Evolutionary conservation across 2,113 vertebrate genomes (phyloP), one percentile per base, ranked within the genome.

Genomic region (Labeo catla): DNA sequence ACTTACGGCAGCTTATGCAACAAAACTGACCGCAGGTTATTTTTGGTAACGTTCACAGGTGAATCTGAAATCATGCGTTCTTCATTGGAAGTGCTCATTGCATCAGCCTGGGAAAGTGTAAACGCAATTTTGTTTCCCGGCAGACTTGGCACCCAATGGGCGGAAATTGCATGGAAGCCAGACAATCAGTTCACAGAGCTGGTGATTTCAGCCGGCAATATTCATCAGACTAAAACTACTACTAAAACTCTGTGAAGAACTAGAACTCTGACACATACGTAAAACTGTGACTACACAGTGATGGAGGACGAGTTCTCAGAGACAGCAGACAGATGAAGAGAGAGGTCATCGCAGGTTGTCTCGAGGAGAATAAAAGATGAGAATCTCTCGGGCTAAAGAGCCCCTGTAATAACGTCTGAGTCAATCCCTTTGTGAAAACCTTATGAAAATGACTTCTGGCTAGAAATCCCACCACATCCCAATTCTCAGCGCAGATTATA

Each of bases 401-500:
- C 34, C 28, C 4, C 52, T 39, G 34, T 59, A 61, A 79, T 61
- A 43, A 82, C 1, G 4, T 19, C 15, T 36, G 23, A 83, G n/a
- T 39, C 81, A 52, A 54, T 70, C 45, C 45, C 47, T 70, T 83
- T 54, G 63, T 72, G 65, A 57, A 73, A 23, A 16, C 28, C 21
- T 73, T 52, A 83, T 83, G 63, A 82, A 45, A 66, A 68, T 82
- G 49, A 83, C 47, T 73, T 45, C 19, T 21, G 61, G 23, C 45
- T 19, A 68, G 80, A 82, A 66, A 52, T 68, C 61, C 45, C 13
- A 82, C 45, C 68, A 43, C 45, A 76, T 28, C n/a, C 16, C 3
- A 28, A 11, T 5, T 21, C 43, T 34, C 8, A 50, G n/a, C 13
- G 34, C 15, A 28, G 63, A 82, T 65, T 65, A 80, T 59, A 80